phyloP scores from a whole-genome alignment of 2,113 vertebrate species.

The Ellobius talpinus region DNA sequence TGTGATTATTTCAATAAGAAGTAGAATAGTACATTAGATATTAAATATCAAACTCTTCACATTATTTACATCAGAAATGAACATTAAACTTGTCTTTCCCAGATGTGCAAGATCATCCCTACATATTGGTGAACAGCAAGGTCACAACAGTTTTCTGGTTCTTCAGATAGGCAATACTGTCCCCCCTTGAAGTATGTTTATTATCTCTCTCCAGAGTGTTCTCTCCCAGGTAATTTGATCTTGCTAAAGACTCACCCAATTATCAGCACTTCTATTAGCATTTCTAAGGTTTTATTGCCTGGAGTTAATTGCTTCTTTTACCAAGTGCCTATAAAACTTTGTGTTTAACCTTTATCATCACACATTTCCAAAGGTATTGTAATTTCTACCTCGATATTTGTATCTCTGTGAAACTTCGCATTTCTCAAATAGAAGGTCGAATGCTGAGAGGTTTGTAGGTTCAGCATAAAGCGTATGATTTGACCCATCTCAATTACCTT shows the following conservation, averaged over 20 bases:
- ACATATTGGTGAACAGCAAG: background rate
- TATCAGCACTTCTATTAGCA: background rate
- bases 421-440: slow-evolving; percentile 1
- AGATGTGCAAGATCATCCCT: background rate
- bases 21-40: background rate
- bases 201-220: background rate
- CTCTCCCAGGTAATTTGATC: background rate
- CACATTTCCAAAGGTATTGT: background rate
- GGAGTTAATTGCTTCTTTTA: slow-evolving; percentile 53
- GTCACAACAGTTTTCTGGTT: background rate
- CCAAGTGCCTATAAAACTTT: slow-evolving; percentile 23
- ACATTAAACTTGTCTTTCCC: background rate
- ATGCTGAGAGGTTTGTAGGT: background rate
- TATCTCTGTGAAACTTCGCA: background rate
- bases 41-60: slow-evolving; percentile 2
- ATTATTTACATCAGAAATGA: background rate
- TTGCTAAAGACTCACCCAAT: background rate
- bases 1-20: slow-evolving; percentile 5
- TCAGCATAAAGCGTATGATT: background rate
- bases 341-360: slow-evolving; percentile 36
- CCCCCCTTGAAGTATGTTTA: background rate
- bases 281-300: slow-evolving; percentile 51
- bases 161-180: background rate
- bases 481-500: background rate
- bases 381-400: slow-evolving; percentile 39